phyloP scores from a whole-genome alignment of 2,797 vertebrate genomes.

The Eremophila alpestris region DNA sequence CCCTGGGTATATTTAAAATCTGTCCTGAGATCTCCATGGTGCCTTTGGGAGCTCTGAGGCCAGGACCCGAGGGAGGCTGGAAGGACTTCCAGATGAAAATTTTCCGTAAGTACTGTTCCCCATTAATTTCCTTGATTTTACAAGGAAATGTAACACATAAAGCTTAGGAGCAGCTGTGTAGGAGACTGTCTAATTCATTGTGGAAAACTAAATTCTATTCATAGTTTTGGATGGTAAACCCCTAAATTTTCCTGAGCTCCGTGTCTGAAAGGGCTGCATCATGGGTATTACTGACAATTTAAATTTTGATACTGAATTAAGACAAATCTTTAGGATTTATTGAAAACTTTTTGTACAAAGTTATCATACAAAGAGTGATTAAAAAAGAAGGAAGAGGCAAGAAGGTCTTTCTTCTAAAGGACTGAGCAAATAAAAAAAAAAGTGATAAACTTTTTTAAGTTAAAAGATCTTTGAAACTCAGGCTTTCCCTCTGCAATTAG shows the following conservation, averaged over 20 bases:
- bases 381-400: not conserved
- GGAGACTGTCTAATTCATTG: not conserved
- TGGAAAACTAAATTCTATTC: not conserved
- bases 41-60: not conserved
- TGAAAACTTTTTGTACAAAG: not conserved
- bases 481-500: conserved; percentile 10
- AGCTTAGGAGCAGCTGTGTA: not conserved
- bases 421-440: not conserved
- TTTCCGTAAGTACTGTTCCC: not conserved
- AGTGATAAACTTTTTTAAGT: not conserved
- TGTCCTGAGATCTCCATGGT: not conserved
- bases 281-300: not conserved
- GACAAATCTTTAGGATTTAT: not conserved
- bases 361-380: not conserved
- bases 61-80: not conserved
- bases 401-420: conserved; percentile 3
- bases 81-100: not conserved
- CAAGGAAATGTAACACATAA: not conserved
- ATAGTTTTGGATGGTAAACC: not conserved
- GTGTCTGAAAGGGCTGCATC: not conserved
- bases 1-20: not conserved
- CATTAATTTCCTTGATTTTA: not conserved
- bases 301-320: not conserved
- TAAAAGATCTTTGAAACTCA: not conserved
- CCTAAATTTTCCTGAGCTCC: not conserved